Evolutionary conservation across 2,888 invertebrate species (phyloP).

Genomic region (Philonicus albiceps): DNA sequence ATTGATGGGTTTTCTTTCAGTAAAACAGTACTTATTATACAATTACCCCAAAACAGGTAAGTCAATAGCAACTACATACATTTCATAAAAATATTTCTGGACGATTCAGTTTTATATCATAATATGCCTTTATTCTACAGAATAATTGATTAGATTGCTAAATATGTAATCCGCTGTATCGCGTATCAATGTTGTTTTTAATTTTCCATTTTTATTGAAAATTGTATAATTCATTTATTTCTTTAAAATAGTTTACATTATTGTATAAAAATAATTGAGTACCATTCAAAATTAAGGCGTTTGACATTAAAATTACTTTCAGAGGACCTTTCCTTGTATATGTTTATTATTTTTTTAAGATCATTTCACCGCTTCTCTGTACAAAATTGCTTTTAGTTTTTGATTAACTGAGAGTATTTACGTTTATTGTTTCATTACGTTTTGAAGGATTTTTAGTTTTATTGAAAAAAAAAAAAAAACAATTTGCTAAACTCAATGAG

Average conservation of each 20-base stretch:
- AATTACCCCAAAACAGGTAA: constrained; percentile 4
- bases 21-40: background rate
- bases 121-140: background rate
- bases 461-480: background rate
- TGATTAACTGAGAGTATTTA: background rate
- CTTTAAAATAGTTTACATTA: background rate
- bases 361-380: background rate
- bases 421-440: background rate
- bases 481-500: background rate
- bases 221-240: background rate
- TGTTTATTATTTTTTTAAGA: background rate
- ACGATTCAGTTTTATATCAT: constrained; percentile 21
- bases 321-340: background rate
- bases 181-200: background rate
- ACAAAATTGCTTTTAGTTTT: background rate
- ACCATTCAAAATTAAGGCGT: background rate
- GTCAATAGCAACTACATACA: background rate
- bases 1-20: background rate
- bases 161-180: background rate
- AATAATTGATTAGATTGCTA: background rate
- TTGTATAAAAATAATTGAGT: background rate
- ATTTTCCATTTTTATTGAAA: background rate
- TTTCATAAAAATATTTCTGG: constrained; percentile 27
- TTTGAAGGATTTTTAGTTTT: background rate
- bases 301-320: background rate